phyloP scores from a whole-genome alignment of 2,888 invertebrate species.

The Germaria angustata region DNA sequence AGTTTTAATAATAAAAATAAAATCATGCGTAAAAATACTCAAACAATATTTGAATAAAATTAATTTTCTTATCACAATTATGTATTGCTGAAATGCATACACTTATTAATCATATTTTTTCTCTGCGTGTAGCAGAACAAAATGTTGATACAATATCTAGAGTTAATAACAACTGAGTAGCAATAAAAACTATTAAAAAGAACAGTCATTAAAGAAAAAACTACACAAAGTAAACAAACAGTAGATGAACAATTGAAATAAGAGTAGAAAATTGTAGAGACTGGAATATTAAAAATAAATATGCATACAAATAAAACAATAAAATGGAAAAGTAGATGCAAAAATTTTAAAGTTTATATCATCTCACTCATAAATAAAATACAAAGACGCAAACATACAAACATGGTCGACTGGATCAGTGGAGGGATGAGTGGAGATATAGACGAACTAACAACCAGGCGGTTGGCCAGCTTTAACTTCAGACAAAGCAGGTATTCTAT shows the following conservation, averaged over 20 bases:
- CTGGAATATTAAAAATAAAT: neutral
- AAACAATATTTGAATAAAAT: too few species aligned
- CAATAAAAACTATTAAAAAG: slow-evolving; percentile 29
- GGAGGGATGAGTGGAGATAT: neutral
- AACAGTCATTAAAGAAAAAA: slow-evolving; percentile 30
- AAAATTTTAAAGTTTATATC: slow-evolving; percentile 21
- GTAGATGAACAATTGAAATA: slow-evolving; percentile 34
- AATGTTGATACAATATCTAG: neutral
- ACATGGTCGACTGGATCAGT: neutral
- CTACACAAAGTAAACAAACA: slow-evolving; percentile 48
- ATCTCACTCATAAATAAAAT: slow-evolving; percentile 33
- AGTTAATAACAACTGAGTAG: slow-evolving; percentile 46
- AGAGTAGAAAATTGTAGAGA: slow-evolving; percentile 6
- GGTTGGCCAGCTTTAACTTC: slow-evolving; percentile 11
- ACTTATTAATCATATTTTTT: too few species aligned
- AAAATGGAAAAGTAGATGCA: neutral
- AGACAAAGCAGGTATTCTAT: neutral
- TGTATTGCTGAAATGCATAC: too few species aligned
- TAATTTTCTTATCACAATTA: too few species aligned
- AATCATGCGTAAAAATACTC: too few species aligned
- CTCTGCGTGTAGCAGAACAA: neutral
- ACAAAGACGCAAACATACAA: neutral
- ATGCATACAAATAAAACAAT: neutral
- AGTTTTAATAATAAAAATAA: too few species aligned
- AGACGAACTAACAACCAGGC: neutral